Evolutionary conservation across 2,113 vertebrate species (phyloP).

Genomic region (Calyptommatus sinebrachiatus): DNA sequence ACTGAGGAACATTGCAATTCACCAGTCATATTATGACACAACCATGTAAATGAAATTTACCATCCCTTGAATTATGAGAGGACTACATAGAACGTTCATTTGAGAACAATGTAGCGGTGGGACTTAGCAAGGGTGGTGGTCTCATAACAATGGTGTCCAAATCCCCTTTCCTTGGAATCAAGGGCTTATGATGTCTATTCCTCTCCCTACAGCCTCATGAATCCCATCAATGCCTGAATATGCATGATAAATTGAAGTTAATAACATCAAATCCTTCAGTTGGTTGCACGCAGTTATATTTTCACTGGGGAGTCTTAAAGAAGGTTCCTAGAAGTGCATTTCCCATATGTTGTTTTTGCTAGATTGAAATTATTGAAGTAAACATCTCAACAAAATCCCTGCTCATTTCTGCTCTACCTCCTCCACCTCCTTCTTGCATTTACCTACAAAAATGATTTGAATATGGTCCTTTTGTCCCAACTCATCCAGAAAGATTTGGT

Average conservation of each 20-base stretch:
- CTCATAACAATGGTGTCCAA: background rate
- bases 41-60: too few species aligned
- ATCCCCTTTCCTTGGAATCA: background rate
- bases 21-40: too few species aligned
- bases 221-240: too few species aligned
- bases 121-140: background rate
- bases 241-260: background rate
- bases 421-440: too few species aligned
- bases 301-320: background rate
- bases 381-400: background rate
- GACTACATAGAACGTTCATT: too few species aligned
- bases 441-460: too few species aligned
- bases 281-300: background rate
- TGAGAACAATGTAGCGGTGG: too few species aligned
- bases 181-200: background rate
- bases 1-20: too few species aligned
- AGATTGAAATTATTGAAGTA: background rate
- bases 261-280: background rate
- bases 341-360: background rate
- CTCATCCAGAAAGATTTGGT: too few species aligned
- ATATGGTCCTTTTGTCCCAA: too few species aligned
- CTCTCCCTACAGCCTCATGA: background rate
- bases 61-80: too few species aligned
- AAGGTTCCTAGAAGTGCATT: background rate
- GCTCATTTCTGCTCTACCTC: background rate